Percentiles rank a stretch among this genome's conserved stretches.
These are phyloP conservation scores for Apodemus sylvaticus DNA, from an alignment of 2,113 vertebrate species.

Conservation along the genomic window DNA sequence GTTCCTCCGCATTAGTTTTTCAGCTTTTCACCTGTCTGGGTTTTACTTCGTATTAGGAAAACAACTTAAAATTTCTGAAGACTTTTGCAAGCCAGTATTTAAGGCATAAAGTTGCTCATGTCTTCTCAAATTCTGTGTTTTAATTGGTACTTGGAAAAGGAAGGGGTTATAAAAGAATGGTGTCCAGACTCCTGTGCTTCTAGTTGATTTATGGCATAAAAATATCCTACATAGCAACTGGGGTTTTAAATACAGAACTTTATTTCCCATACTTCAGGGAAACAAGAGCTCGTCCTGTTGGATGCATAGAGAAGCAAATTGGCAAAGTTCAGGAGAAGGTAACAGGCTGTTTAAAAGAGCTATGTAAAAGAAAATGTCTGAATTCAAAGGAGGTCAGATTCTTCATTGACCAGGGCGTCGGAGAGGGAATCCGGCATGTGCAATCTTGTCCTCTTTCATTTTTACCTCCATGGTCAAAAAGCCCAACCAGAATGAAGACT, in stretches of 20 bases:
- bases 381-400: constrained; percentile 81
- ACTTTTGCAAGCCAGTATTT: neutral
- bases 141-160: constrained; percentile 54
- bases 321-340: constrained; percentile 80
- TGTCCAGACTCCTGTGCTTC: neutral
- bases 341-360: constrained; percentile 78
- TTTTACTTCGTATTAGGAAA: constrained; percentile 9
- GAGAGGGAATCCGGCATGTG: constrained; percentile 79
- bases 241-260: constrained; percentile 53
- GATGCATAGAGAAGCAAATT: constrained; percentile 79
- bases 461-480: constrained; percentile 84
- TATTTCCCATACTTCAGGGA: neutral
- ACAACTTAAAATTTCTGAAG: constrained; percentile 27
- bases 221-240: constrained; percentile 36
- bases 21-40: neutral
- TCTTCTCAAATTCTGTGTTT: constrained; percentile 41
- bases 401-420: constrained; percentile 78
- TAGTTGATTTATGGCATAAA: constrained; percentile 1
- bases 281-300: neutral
- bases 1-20: neutral
- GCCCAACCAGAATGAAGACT: constrained; percentile 80
- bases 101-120: constrained; percentile 27
- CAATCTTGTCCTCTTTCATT: constrained; percentile 85
- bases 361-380: constrained; percentile 77
- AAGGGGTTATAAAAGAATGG: neutral